Conservation (phyloP, 2,113 vertebrate genomes). For the Dromiciops gliroides region DNA sequence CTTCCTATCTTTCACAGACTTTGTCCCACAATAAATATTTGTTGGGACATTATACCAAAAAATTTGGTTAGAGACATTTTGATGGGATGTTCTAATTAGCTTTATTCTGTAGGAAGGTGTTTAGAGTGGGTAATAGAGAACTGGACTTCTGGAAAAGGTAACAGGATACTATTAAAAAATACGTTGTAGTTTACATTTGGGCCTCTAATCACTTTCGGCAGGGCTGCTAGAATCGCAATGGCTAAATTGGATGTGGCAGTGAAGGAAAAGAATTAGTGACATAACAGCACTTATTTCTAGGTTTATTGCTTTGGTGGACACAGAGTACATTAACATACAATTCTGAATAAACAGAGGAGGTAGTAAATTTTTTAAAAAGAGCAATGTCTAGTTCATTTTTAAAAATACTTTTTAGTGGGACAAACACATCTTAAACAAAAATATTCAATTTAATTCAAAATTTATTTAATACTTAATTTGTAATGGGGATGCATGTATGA, state of each 20-base stretch:
- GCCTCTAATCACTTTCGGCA: background rate
- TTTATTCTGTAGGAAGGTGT: background rate
- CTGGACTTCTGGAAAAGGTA: background rate
- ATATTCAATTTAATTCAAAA: background rate
- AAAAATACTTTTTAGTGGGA: background rate
- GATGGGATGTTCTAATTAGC: background rate
- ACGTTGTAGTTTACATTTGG: background rate
- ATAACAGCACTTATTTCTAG: background rate
- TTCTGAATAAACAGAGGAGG: background rate
- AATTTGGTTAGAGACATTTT: background rate
- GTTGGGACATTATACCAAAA: background rate
- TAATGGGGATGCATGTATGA: background rate
- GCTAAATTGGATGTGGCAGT: too few relatives aligned
- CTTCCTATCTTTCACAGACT: background rate
- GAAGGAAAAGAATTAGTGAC: background rate
- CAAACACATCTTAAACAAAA: background rate
- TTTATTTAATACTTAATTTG: background rate
- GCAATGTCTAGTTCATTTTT: background rate
- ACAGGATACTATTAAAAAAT: background rate
- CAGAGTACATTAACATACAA: background rate
- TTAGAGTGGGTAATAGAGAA: background rate
- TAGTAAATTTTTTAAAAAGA: constrained; percentile 1
- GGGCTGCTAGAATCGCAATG: background rate
- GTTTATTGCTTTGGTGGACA: background rate
- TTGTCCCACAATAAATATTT: background rate